Base-by-base conservation (phyloP, 2,888 invertebrate species). In the Tipula confusa region DNA sequence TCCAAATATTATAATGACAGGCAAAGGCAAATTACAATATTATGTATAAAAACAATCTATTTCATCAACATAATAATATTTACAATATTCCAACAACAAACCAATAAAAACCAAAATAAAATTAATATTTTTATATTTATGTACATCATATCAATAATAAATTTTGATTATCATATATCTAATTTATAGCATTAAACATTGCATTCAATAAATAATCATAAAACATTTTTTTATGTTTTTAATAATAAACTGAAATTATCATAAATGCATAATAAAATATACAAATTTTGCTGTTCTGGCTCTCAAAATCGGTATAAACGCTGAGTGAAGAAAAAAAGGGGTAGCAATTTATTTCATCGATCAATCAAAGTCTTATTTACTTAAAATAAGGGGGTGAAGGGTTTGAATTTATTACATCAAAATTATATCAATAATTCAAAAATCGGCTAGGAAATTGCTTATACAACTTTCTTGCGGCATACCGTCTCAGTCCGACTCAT, bases 361-460 rank as follows among this genome's bases (percentile, higher is more conserved):
- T 64, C 64, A 64, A 64, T 64, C 64, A 64, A 43, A 43, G 64
- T 24, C 64, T 64, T 64, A 64, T 64, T 64, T 64, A 24, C 64
- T 64, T 64, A 24, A 64, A 64, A 24, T 64, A 5, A n/a, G n/a
- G 24, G 24, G 9, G 24, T 64, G n/a, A n/a, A n/a, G n/a, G n/a
- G n/a, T n/a, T n/a, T n/a, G n/a, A n/a, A n/a, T 64, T 64, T 64
- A 64, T 64, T 64, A 64, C 64, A 64, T 9, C 64, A 24, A 64
- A 64, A 64, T 64, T 64, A 64, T 64, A 64, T 64, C 64, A 64
- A 64, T 64, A 64, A 64, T 64, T 64, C 64, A 64, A 64, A 64
- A 9, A 24, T 1, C 64, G 64, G 24, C 64, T 64, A 64, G 11
- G 13, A 43, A 43, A 43, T 64, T 64, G 31, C 2, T 64, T 24